phyloP scores from a whole-genome alignment of 1,140 invertebrate species.

The Thaumatotibia leucotreta region DNA sequence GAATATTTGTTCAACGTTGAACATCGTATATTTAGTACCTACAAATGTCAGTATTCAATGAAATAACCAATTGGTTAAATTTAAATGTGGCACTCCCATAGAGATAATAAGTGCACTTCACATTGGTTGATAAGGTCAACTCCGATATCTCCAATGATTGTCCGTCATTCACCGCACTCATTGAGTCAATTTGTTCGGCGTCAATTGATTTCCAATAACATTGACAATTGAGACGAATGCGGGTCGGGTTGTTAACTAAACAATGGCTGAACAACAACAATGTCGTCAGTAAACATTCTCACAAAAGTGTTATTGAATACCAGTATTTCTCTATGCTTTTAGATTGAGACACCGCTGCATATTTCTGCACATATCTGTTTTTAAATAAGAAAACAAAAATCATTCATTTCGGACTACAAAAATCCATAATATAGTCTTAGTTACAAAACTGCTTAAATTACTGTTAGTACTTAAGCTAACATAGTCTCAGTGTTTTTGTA shows the following conservation, averaged over 20 bases:
- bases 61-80: neutral
- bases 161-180: conserved; percentile 42
- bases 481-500: too few species aligned
- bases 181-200: conserved; percentile 51
- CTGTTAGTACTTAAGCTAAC: too few species aligned
- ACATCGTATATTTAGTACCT: too few species aligned
- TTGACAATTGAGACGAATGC: conserved; percentile 69
- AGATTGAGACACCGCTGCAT: neutral
- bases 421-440: too few species aligned
- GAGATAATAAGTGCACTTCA: neutral
- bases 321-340: neutral
- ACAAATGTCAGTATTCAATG: too few species aligned
- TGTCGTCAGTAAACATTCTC: conserved; percentile 39
- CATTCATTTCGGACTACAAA: too few species aligned
- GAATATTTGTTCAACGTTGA: too few species aligned
- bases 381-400: too few species aligned
- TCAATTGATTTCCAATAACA: conserved; percentile 76
- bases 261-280: conserved; percentile 49
- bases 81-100: neutral
- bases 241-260: conserved; percentile 67
- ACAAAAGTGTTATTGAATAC: conserved; percentile 31
- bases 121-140: conserved; percentile 13
- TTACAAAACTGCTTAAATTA: too few species aligned
- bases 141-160: conserved; percentile 18
- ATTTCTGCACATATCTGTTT: neutral